A percentile compares a stretch with the other conserved stretches of the same genome.
These are phyloP conservation scores for Drosophila repleta DNA, from an alignment of 1,140 invertebrate genomes.

Conservation along the genomic window DNA sequence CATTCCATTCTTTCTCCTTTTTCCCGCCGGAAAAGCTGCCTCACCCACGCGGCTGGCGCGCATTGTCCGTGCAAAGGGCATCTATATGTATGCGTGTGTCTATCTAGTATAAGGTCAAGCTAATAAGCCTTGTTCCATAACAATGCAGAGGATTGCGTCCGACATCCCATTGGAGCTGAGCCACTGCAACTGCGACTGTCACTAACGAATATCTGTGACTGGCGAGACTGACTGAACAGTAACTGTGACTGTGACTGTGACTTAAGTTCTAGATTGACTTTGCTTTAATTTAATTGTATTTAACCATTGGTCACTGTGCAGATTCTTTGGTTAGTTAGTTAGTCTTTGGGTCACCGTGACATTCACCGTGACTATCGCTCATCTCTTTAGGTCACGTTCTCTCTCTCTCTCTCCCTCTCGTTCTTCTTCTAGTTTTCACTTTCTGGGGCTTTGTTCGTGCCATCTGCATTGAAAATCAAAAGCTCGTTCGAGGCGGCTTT, in stretches of 20 bases:
- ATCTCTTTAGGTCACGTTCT: conserved; percentile 2
- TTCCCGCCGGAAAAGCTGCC: background rate
- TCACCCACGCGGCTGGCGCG: background rate
- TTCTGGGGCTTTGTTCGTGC: conserved; percentile 1
- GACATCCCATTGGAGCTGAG: background rate
- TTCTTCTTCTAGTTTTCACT: conserved; percentile 8
- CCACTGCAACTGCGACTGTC: background rate
- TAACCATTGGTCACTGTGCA: no score
- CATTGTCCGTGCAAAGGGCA: conserved; percentile 3
- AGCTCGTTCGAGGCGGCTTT: background rate
- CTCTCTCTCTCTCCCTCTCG: no score
- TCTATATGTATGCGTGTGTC: no score
- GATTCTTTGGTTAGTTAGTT: no score
- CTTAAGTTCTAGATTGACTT: no score
- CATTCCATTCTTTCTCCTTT: background rate
- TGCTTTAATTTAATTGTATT: no score
- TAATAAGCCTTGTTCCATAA: background rate
- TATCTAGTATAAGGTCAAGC: conserved; percentile 1
- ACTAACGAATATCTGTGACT: background rate
- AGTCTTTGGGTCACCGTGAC: no score
- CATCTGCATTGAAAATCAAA: background rate
- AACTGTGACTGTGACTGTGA: no score
- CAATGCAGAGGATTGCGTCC: background rate
- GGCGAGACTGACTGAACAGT: no score
- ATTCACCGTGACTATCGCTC: background rate